A percentile compares a stretch with the other conserved stretches of the same genome.
These are phyloP conservation scores for Xiphophorus birchmanni DNA, from an alignment of 2,797 vertebrate genomes.

Conservation along the genomic window DNA sequence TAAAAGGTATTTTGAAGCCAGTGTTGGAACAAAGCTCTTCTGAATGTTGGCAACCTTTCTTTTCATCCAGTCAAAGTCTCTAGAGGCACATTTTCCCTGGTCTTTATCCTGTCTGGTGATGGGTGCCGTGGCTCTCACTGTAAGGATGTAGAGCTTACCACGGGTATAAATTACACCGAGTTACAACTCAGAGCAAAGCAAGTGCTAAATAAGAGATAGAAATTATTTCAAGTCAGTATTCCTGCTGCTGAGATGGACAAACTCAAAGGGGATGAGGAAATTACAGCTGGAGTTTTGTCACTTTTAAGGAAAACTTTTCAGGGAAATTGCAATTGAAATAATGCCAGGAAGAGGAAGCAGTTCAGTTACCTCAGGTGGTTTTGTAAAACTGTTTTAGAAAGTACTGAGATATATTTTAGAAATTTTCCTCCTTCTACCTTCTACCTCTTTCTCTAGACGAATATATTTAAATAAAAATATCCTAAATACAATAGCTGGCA, in stretches of 20 bases:
- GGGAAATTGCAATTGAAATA: neutral
- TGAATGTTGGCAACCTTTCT: constrained; percentile 76
- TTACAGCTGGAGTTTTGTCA: constrained; percentile 10
- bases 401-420: neutral
- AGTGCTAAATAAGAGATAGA: constrained; percentile 50
- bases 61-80: constrained; percentile 70
- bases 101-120: constrained; percentile 77
- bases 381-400: constrained; percentile 21
- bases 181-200: constrained; percentile 60
- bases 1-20: constrained; percentile 72
- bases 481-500: constrained; percentile 45
- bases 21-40: constrained; percentile 75
- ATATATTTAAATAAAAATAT: constrained; percentile 24
- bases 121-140: constrained; percentile 77
- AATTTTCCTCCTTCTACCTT: neutral
- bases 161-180: constrained; percentile 81
- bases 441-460: neutral
- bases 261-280: constrained; percentile 8
- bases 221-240: constrained; percentile 39
- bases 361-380: constrained; percentile 10
- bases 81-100: constrained; percentile 73
- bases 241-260: constrained; percentile 15
- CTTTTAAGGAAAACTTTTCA: neutral
- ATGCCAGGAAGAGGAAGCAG: neutral
- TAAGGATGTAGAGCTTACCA: constrained; percentile 76